Conservation (phyloP, 2,113 vertebrate genomes). For the Laticauda laticaudata region DNA sequence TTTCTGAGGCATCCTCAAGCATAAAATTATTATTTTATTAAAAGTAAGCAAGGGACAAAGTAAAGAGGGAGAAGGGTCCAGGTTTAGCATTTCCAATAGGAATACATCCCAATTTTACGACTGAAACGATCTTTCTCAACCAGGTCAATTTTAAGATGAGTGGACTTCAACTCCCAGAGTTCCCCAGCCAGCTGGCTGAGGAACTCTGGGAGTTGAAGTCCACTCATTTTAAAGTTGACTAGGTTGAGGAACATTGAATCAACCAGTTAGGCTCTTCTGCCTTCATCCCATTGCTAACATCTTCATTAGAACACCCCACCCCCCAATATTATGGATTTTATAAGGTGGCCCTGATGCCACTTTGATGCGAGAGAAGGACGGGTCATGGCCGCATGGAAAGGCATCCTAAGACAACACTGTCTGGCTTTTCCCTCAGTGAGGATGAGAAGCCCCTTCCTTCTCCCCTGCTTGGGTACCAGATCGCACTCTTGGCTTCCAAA, state of each 20-base stretch:
- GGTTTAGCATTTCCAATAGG: not conserved
- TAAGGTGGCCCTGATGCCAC: not conserved
- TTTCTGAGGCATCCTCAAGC: not conserved
- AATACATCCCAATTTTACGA: too few relatives aligned
- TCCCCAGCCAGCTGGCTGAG: too few relatives aligned
- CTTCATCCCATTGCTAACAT: not conserved
- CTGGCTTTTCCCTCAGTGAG: not conserved
- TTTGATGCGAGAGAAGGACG: not conserved
- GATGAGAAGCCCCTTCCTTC: not conserved
- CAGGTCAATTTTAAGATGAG: too few relatives aligned
- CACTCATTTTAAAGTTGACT: not conserved
- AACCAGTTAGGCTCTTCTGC: not conserved
- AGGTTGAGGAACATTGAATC: not conserved
- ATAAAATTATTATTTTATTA: not conserved
- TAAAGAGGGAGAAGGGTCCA: not conserved
- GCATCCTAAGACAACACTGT: not conserved
- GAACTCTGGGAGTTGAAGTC: not conserved
- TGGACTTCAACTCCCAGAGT: too few relatives aligned
- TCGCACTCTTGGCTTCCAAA: not conserved
- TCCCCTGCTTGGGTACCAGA: not conserved
- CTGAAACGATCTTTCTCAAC: too few relatives aligned
- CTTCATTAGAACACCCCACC: not conserved
- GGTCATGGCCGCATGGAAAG: too few relatives aligned
- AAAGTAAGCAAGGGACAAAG: not conserved
- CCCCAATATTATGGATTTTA: not conserved